phyloP scores from a whole-genome alignment of 1,140 invertebrate genomes.

The Aphelinus atriplicis region DNA sequence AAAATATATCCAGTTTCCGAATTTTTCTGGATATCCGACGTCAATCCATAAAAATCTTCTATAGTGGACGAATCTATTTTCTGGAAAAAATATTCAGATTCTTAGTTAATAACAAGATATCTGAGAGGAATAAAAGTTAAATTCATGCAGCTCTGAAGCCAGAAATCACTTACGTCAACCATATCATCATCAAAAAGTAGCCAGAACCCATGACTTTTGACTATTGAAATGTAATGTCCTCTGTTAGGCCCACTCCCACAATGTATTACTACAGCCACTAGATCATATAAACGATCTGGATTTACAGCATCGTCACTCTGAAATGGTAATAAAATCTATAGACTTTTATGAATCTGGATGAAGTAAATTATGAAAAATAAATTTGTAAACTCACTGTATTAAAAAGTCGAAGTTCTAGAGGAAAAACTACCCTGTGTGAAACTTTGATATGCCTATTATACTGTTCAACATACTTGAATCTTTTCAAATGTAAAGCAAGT shows the following conservation, averaged over 20 bases:
- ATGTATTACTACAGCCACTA: slow-evolving; percentile 99
- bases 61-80: slow-evolving; percentile 99
- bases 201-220: slow-evolving; percentile 99
- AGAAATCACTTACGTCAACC: slow-evolving; percentile 88
- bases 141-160: background rate
- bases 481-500: slow-evolving; percentile 95
- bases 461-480: slow-evolving; percentile 99
- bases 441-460: slow-evolving; percentile 99
- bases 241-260: slow-evolving; percentile 98
- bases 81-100: slow-evolving; percentile 69
- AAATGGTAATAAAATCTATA: slow-evolving; percentile 48
- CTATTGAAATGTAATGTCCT: slow-evolving; percentile 99
- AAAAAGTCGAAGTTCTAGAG: slow-evolving; percentile 95
- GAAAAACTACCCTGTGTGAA: slow-evolving; percentile 98
- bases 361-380: background rate
- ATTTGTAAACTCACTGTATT: slow-evolving; percentile 83
- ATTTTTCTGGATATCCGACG: slow-evolving; percentile 97
- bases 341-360: background rate
- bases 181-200: slow-evolving; percentile 99
- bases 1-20: slow-evolving; percentile 99
- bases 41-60: slow-evolving; percentile 99
- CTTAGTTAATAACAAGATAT: slow-evolving; percentile 18
- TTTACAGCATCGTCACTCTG: slow-evolving; percentile 97
- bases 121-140: background rate
- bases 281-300: slow-evolving; percentile 96